Evolutionary conservation across 2,888 invertebrate genomes (phyloP).

Genomic region (Eubasilissa splendida): DNA sequence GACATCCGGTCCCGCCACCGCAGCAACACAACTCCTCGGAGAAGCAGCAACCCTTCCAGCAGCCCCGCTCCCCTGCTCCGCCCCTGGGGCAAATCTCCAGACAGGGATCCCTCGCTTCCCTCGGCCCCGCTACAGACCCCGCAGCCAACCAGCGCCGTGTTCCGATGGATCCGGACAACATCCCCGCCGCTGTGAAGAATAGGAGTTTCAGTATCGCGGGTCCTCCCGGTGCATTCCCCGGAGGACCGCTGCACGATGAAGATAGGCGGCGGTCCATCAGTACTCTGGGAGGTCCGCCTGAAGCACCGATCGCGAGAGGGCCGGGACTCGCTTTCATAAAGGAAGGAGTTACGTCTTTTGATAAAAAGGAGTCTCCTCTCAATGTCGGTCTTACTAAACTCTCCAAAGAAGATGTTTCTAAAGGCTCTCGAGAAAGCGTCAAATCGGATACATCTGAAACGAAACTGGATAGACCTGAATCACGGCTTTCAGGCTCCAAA

Average conservation of each 20-base stretch:
- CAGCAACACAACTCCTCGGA: constrained; percentile 52
- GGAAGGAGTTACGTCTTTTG: constrained; percentile 62
- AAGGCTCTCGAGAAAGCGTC: constrained; percentile 68
- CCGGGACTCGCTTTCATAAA: constrained; percentile 70
- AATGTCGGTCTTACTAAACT: constrained; percentile 53
- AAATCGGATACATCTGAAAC: constrained; percentile 66
- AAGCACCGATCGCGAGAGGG: constrained; percentile 66
- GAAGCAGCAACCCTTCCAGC: constrained; percentile 53
- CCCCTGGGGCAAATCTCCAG: constrained; percentile 64
- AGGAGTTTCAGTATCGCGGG: constrained; percentile 73
- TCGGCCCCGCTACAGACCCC: constrained; percentile 64
- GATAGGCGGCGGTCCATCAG: constrained; percentile 72
- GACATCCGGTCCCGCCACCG: constrained; percentile 50
- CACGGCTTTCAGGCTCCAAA: constrained; percentile 68
- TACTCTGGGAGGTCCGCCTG: constrained; percentile 68
- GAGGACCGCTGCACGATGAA: constrained; percentile 69
- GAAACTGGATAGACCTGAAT: constrained; percentile 67
- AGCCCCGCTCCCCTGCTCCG: constrained; percentile 60
- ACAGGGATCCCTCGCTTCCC: constrained; percentile 68
- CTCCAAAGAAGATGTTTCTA: constrained; percentile 65
- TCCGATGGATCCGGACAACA: constrained; percentile 66
- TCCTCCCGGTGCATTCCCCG: constrained; percentile 66
- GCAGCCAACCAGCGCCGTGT: constrained; percentile 63
- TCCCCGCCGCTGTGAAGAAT: constrained; percentile 69
- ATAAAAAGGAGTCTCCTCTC: constrained; percentile 64